These are phyloP conservation scores for Enhydra lutris DNA, from an alignment of 2,113 vertebrate genomes.

Conservation along the genomic window DNA sequence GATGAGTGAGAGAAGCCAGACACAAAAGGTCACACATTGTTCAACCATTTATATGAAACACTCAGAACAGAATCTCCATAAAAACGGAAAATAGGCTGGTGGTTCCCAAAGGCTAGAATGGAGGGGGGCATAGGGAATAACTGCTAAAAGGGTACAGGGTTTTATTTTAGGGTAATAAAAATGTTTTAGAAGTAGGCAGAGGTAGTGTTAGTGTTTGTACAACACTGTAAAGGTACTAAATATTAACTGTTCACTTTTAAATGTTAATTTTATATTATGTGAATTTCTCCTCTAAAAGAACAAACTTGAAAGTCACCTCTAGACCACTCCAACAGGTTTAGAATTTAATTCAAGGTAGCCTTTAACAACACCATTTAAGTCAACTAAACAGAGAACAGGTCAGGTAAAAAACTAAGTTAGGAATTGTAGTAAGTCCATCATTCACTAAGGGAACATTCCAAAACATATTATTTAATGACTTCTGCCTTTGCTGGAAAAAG, in stretches of 20 bases:
- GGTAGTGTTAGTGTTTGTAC: neutral
- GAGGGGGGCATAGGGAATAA: neutral
- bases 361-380: slow-evolving; percentile 27
- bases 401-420: neutral
- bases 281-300: slow-evolving; percentile 1
- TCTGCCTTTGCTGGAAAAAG: neutral
- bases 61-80: neutral
- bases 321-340: neutral
- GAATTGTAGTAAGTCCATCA: neutral
- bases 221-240: neutral
- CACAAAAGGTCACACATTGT: neutral
- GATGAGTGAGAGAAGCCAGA: neutral
- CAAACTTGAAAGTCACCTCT: neutral
- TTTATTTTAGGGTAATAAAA: neutral
- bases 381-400: neutral
- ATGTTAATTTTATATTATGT: neutral
- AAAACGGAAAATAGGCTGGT: neutral
- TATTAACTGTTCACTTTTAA: neutral
- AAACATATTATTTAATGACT: neutral
- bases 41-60: neutral
- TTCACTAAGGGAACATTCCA: neutral
- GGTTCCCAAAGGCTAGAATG: neutral
- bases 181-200: slow-evolving; percentile 24
- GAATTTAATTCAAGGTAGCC: slow-evolving; percentile 5
- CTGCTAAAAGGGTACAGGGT: neutral